Base-by-base conservation (phyloP, 53 echinoderm and acorn worm species). In the Hippasteria phrygiana region DNA sequence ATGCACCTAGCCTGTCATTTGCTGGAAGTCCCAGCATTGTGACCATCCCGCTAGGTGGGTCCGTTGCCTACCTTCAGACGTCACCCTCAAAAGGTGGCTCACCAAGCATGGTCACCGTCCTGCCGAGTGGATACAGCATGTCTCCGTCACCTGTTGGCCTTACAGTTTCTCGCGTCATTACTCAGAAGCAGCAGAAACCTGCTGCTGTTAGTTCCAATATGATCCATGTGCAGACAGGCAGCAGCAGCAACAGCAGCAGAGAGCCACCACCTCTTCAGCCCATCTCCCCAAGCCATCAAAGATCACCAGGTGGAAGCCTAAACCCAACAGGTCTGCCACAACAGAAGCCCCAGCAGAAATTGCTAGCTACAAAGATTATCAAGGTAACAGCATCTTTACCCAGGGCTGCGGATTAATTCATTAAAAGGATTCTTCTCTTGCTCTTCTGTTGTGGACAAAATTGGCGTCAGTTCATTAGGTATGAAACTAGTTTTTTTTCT, bases 341-440 rank as follows among this genome's bases (percentile, higher is more conserved):
- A 75, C 75, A 31, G 75, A 47, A 75, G 50, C 29, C 47, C 13
- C 85, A 69, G 64, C 69, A 85, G 69, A 85, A 69, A 70, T 20
- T 70, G 53, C 48, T 70, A 2, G 85, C 85, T 70, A 70, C 85
- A 47, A 85, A 85, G 51, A 85, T 85, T 14, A 71, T 85, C 53
- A 85, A 85, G 85, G 85, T 82, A 65, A 73, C 43, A 28, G 29
- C 6, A 69, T 26, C 38, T 31, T 5, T 36, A 70, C 16, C 70
- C n/a, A n/a, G n/a, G n/a, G n/a, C n/a, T n/a, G n/a, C n/a, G n/a
- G n/a, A n/a, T n/a, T n/a, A n/a, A n/a, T n/a, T n/a, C n/a, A n/a
- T n/a, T n/a, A n/a, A n/a, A n/a, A n/a, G n/a, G n/a, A n/a, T n/a
- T n/a, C n/a, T n/a, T n/a, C n/a, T n/a, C n/a, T n/a, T n/a, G n/a